Conservation (phyloP, 1,140 invertebrate genomes). For the Idris sp. region DNA sequence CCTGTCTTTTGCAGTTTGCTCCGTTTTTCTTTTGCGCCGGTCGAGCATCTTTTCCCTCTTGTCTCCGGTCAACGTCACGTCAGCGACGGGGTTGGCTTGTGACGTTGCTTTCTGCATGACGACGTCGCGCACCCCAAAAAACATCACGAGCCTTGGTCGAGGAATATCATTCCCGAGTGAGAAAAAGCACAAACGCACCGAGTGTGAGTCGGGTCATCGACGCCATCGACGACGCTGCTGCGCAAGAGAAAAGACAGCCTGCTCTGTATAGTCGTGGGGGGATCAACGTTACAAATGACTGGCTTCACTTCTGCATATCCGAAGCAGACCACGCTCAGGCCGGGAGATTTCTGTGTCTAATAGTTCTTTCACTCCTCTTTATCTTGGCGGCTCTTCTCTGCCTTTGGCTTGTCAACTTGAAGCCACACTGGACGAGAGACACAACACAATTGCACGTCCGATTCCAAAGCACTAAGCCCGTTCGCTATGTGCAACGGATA, state of each 20-base stretch:
- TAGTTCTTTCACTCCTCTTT: slow-evolving; percentile 38
- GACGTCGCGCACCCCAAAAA: slow-evolving; percentile 48
- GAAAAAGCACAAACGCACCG: slow-evolving; percentile 42
- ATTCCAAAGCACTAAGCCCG: slow-evolving; percentile 16
- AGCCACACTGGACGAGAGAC: slow-evolving; percentile 21
- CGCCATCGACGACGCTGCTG: slow-evolving; percentile 36
- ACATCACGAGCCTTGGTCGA: slow-evolving; percentile 29
- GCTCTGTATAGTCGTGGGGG: slow-evolving; percentile 25
- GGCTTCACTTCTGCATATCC: slow-evolving; percentile 50
- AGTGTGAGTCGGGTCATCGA: slow-evolving; percentile 51
- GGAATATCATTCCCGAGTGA: slow-evolving; percentile 14
- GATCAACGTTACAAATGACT: slow-evolving; percentile 54
- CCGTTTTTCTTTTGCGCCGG: slow-evolving; percentile 28
- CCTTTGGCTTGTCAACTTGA: slow-evolving; percentile 26
- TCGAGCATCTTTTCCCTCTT: slow-evolving; percentile 44
- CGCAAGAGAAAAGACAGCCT: slow-evolving; percentile 3
- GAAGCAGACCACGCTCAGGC: slow-evolving; percentile 30
- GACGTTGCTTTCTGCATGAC: slow-evolving; percentile 60
- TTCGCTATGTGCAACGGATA: neutral
- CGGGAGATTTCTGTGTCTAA: slow-evolving; percentile 30
- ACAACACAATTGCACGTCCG: slow-evolving; percentile 14
- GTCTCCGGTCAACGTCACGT: slow-evolving; percentile 56
- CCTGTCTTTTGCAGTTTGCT: slow-evolving; percentile 54
- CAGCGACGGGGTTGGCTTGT: slow-evolving; percentile 58
- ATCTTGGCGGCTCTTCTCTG: slow-evolving; percentile 39